Evolutionary conservation across 2,888 invertebrate species (phyloP).

Genomic region (Leptogaster cylindrica): DNA sequence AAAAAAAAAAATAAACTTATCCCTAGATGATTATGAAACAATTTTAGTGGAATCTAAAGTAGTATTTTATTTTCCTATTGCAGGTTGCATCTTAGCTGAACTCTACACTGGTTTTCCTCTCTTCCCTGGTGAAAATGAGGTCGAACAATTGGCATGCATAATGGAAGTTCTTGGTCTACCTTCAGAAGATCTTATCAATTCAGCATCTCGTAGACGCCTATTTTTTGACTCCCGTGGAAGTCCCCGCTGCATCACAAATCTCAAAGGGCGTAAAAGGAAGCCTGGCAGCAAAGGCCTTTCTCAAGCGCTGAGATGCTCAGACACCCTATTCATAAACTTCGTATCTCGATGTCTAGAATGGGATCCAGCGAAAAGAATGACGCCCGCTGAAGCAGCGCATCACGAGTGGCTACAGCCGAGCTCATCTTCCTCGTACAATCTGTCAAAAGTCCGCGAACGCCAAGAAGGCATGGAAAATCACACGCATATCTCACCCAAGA

Average conservation of each 20-base stretch:
- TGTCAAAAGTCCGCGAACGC: conserved; percentile 49
- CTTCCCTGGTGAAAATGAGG: conserved; percentile 96
- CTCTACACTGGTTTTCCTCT: conserved; percentile 94
- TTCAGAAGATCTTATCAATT: conserved; percentile 82
- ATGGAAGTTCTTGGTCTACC: conserved; percentile 95
- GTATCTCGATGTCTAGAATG: conserved; percentile 90
- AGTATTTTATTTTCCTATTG: conserved; percentile 49
- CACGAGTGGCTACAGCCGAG: conserved; percentile 84
- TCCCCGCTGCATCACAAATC: conserved; percentile 89
- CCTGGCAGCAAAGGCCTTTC: conserved; percentile 85
- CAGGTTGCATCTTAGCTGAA: conserved; percentile 94
- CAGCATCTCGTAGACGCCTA: conserved; percentile 82
- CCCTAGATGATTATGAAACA: no score
- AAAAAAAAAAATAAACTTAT: no score
- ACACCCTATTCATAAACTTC: conserved; percentile 89
- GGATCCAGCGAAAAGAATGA: conserved; percentile 91
- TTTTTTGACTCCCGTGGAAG: conserved; percentile 90
- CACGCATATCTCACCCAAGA: conserved; percentile 56
- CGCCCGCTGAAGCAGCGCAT: conserved; percentile 86
- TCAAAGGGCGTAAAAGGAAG: conserved; percentile 88
- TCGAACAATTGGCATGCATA: conserved; percentile 94
- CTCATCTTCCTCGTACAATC: conserved; percentile 60
- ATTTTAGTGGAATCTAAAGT: no score
- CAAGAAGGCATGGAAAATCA: conserved; percentile 50
- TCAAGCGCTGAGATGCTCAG: conserved; percentile 82